Conservation (phyloP, 2,113 vertebrate genomes). For the Cyanoliseus patagonus region DNA sequence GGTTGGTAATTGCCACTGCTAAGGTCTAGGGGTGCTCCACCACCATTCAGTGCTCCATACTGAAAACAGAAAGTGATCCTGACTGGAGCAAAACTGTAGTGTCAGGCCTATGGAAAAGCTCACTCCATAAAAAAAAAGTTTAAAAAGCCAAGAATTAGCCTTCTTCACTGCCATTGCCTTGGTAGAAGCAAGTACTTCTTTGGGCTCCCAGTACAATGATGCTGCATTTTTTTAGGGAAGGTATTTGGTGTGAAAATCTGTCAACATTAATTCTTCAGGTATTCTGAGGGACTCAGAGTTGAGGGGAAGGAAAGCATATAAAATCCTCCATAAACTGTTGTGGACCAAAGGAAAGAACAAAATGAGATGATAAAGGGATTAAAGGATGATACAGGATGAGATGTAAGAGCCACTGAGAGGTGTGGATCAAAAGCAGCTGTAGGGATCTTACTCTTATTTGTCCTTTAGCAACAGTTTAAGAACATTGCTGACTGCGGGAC, state of each 20-base stretch:
- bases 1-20: background rate
- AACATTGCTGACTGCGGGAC: background rate
- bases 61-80: background rate
- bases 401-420: background rate
- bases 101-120: background rate
- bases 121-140: background rate
- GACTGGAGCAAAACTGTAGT: background rate
- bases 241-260: background rate
- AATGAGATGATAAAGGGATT: background rate
- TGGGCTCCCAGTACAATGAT: background rate
- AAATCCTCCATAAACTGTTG: background rate
- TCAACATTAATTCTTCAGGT: background rate
- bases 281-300: background rate
- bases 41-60: fast-evolving
- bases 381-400: background rate
- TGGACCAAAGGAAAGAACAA: background rate
- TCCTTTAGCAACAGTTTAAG: constrained; percentile 23
- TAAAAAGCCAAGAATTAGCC: background rate
- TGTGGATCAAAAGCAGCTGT: constrained; percentile 15
- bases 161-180: background rate
- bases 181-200: background rate
- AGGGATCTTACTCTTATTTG: background rate
- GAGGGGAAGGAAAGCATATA: background rate
- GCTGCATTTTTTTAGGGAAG: background rate
- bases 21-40: background rate